Base-by-base conservation (phyloP, 2,113 vertebrate species). In the Myotis brandtii region DNA sequence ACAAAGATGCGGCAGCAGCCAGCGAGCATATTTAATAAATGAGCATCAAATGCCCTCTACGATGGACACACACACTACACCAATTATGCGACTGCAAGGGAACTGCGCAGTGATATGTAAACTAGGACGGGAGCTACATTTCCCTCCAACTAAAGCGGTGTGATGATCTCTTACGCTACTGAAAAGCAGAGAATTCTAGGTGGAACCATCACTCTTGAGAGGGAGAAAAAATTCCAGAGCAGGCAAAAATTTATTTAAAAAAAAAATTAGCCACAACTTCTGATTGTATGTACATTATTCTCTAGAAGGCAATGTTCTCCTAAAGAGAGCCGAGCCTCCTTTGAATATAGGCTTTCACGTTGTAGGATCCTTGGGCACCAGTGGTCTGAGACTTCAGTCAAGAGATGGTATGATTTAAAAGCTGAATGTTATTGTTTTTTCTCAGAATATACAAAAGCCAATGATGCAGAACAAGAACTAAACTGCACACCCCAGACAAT, bases 1-100 rank as follows among this genome's bases (percentile, higher is more conserved):
- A 99, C 99, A 99, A 99, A 99, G 99, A 99, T 99, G 99, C 99
- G 96, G 98, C 98, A 99, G 99, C 99, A 99, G 99, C 99, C 98
- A 99, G 98, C 97, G 98, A 99, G 99, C 98, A 99, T 99, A 99
- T 99, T 99, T 99, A 99, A 99, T 99, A 99, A 99, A 99, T 98
- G 99, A 99, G 99, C 99, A 99, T 99, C 99, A 99, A 99, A 99
- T 99, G 99, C 99, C 99, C 98, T 98, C 97, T 92, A 97, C 98
- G 97, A 98, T 97, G 98, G 99, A 99, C 98, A 97, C 98, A 99
- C 99, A 99, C 98, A 99, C 98, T 99, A 98, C 98, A 98, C 98
- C 99, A 99, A 99, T 99, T 99, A 99, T 98, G 98, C 98, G 98
- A 98, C 98, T 98, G 98, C 92, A 89, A 96, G 98, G 97, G 97